Evolutionary conservation across 2,888 invertebrate species (phyloP), one percentile per base, ranked within the genome.

Genomic region (Amiota mariae): DNA sequence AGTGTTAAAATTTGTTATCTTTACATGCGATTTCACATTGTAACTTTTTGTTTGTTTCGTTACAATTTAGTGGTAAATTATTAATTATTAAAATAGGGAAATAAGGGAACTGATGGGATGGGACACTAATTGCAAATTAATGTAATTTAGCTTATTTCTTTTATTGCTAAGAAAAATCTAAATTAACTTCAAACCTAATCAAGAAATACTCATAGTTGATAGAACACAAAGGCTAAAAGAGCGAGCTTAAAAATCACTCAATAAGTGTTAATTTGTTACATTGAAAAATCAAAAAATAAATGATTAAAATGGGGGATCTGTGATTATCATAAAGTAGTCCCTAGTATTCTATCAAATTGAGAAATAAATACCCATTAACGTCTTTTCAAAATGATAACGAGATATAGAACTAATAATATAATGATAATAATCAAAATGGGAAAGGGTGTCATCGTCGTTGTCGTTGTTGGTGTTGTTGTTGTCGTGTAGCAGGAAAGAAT

Each of bases 321-420:
- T 2, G 36, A 36, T 36, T 36, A 36, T 36, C 6, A 36, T n/a
- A 6, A 36, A 36, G 2, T 36, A 36, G 36, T 4, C 36, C 36
- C 36, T 36, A 36, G 36, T 36, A 36, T 36, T 36, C 36, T 36
- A 4, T 36, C 36, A 36, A 36, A 2, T 36, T 36, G 36, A 36
- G 36, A 36, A 4, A 36, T 15, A 54, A n/a, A 54, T 54, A 54
- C 54, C 15, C 54, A n/a, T n/a, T 54, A 54, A 54, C n/a, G 54
- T 12, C 54, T 20, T 24, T 61, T 61, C 20, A 20, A 61, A 47
- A 64, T 64, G 15, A 49, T 67, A 49, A 67, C 20, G 66, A 20
- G 20, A 18, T 67, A 67, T 18, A 46, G n/a, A 46, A 47, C 36
- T 46, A 64, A n/a, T 47, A 46, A 47, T 46, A 56, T 56, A 56